Percentiles rank a stretch among this genome's conserved stretches.
phyloP scores from a whole-genome alignment of 2,797 vertebrate species.

The Myotis findleyi region DNA sequence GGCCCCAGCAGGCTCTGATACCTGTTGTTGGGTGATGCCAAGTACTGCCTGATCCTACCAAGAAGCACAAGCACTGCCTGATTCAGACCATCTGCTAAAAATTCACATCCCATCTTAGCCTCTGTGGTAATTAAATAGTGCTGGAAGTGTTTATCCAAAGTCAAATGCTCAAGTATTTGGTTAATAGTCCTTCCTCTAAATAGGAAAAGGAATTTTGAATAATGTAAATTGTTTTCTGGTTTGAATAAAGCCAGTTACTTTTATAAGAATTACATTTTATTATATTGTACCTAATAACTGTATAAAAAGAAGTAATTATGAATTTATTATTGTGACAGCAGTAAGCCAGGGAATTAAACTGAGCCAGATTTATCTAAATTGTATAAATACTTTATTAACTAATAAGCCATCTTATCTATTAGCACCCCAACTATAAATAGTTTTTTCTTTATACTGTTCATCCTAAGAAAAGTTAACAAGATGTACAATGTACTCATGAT shows the following conservation, averaged over 20 bases:
- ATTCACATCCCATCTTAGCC: neutral
- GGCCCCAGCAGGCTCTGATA: too few relatives aligned
- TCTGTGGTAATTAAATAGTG: neutral
- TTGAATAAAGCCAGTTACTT: neutral
- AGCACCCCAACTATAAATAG: neutral
- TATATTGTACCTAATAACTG: neutral
- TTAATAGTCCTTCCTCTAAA: neutral
- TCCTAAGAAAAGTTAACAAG: neutral
- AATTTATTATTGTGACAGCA: neutral
- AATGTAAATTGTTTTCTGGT: neutral
- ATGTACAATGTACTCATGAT: neutral
- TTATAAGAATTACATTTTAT: neutral
- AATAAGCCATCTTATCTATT: neutral
- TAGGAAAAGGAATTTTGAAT: neutral
- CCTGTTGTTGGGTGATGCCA: neutral
- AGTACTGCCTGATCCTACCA: neutral
- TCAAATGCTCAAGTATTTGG: neutral
- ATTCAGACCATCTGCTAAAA: neutral
- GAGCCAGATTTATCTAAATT: neutral
- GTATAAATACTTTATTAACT: neutral
- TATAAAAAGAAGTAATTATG: slow-evolving; percentile 21
- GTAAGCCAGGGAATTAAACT: neutral
- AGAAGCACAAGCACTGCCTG: neutral
- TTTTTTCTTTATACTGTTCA: neutral
- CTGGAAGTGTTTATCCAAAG: neutral